Evolutionary conservation across 2,888 invertebrate genomes (phyloP), one percentile per base, ranked within the genome.

Genomic region (Diachrysia chrysitis): DNA sequence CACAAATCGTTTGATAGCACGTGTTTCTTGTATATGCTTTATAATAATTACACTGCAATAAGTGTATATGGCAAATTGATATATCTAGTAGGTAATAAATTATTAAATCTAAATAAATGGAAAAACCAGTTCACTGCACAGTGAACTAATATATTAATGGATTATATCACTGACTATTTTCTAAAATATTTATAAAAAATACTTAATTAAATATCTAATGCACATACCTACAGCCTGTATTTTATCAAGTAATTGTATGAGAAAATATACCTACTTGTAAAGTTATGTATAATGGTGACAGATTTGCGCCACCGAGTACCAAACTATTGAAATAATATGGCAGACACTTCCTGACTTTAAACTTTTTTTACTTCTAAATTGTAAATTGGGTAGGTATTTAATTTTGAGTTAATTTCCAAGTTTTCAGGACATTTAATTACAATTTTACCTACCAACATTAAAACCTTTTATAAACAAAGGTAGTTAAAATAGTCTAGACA

Each of bases 1-100:
- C 29, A 58, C 16, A 21, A 53, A 64, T 59, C 46, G 29, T 53
- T 70, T 58, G 21, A 56, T 64, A 61, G 55, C 73, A 74, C 73
- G 74, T 74, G 73, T 69, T 37, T 25, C 23, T 23, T 10, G 6
- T 62, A 21, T 37, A 17, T 25, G 23, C 37, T 54, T 60, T 64
- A 64, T 60, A 29, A 25, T 51, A 58, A 53, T 61, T 14, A 55
- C 42, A n/a, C 25, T 16, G 61, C 32, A 25, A 21, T 42, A 63
- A 46, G 21, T 32, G 10, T 9, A 7, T 57, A 56, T 46, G 25
- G 10, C 2, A 19, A 2, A 35, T 42, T 66, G 21, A 29, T 16
- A 53, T 48, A n/a, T n/a, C n/a, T n/a, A n/a, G n/a, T 57, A 10
- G 19, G 48, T 37, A 32, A 60, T 60, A 37, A 58, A 29, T 58